A percentile compares a stretch with the other conserved stretches of the same genome.
phyloP scores from a whole-genome alignment of 2,113 vertebrate genomes.

The Pantherophis guttatus region DNA sequence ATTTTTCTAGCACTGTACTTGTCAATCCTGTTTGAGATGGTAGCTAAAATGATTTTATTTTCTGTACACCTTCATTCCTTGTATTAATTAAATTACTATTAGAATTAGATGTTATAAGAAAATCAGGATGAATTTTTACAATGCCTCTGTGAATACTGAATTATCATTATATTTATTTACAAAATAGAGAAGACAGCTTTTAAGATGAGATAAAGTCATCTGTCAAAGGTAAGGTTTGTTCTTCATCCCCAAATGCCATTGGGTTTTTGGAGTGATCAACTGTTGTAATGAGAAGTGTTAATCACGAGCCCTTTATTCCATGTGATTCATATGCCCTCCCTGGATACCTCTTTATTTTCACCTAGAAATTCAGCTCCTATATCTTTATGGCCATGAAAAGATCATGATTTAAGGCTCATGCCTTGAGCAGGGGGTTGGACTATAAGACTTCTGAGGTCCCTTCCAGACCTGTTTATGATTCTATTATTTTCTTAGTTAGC shows the following conservation, averaged over 20 bases:
- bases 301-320: neutral
- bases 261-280: neutral
- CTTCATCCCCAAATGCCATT: neutral
- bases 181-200: neutral
- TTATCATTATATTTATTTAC: neutral
- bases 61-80: neutral
- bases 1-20: neutral
- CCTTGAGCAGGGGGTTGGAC: too few relatives aligned
- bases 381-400: neutral
- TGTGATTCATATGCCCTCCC: neutral
- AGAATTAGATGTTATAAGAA: neutral
- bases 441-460: too few relatives aligned
- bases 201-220: neutral
- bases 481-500: neutral
- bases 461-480: too few relatives aligned
- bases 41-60: neutral
- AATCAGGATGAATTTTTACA: neutral
- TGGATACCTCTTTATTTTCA: neutral
- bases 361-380: neutral
- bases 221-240: neutral
- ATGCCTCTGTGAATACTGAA: neutral
- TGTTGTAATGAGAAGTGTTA: neutral
- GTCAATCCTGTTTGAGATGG: neutral
- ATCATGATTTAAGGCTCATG: too few relatives aligned
- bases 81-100: neutral